Percentiles rank a stretch among this genome's conserved stretches.
Evolutionary conservation across 2,797 vertebrate genomes (phyloP).

Genomic region (Molossus molossus): DNA sequence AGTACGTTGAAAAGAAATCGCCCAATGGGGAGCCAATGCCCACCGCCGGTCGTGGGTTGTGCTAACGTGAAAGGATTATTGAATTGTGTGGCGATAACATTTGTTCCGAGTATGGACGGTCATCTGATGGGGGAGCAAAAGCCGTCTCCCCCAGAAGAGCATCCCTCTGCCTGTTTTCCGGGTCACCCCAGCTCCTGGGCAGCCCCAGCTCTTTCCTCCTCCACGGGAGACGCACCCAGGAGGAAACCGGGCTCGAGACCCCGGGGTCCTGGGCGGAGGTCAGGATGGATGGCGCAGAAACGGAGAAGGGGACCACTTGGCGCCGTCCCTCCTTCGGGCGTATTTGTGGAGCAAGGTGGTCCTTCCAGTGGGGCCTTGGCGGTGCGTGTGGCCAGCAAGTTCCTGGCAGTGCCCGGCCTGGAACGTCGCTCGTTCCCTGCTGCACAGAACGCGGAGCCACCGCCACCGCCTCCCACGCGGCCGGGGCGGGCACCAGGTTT

Average conservation of each 20-base stretch:
- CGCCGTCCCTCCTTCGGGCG: no score
- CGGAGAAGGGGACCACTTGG: fast-evolving
- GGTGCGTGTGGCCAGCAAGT: fast-evolving
- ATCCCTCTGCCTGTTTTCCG: background rate
- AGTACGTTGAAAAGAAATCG: background rate
- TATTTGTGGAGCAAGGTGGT: background rate
- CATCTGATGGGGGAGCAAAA: background rate
- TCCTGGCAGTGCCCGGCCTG: background rate
- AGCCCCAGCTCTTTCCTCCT: background rate
- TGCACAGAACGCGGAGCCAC: no score
- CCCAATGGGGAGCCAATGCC: background rate
- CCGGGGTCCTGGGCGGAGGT: fast-evolving
- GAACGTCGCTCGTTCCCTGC: no score
- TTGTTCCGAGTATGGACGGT: fast-evolving
- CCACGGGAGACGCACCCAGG: fast-evolving
- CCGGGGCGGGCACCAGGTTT: no score
- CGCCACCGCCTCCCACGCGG: no score
- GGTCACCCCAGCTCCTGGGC: fast-evolving
- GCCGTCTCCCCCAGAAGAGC: background rate
- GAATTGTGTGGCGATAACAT: background rate
- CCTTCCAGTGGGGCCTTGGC: no score
- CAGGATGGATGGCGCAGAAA: background rate
- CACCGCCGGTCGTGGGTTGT: background rate
- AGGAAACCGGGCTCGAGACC: background rate
- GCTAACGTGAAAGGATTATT: background rate